Evolutionary conservation across 2,888 invertebrate genomes (phyloP), one percentile per base, ranked within the genome.

Genomic region (Carpatolechia fugitivella): DNA sequence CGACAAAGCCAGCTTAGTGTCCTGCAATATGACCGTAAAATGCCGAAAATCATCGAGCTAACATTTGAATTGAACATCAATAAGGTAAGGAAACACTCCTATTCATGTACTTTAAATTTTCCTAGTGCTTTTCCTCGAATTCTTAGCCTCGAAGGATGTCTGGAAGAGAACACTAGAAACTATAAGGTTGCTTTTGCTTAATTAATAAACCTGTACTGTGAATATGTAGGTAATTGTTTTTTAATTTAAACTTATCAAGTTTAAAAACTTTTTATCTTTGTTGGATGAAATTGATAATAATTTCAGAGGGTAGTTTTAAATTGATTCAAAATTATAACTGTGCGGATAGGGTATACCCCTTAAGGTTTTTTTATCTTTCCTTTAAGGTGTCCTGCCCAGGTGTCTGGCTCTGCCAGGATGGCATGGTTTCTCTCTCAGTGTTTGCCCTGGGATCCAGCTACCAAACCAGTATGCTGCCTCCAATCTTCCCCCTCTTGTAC

Each of bases 341-440:
- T n/a, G n/a, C n/a, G n/a, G n/a, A n/a, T n/a, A n/a, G n/a, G n/a
- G n/a, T n/a, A n/a, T n/a, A n/a, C 1, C 35, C 13, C 1, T n/a
- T 35, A 14, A 38, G 14, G 1, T 38, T 6, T 5, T 36, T 13
- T n/a, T 36, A 4, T 36, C 4, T 13, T 31, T 13, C 14, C 7
- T 69, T 78, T 7, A 65, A 95, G 94, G 92, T 96, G 29, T 93
- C 95, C 55, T 96, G 96, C 77, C 96, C 96, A n/a, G 96, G 96
- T 31, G 96, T 96, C 11, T 96, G 95, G 95, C 83, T 96, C 30
- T 95, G 95, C 70, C 93, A 95, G 59, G 94, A 94, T 78, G 96
- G 96, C n/a, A 92, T 93, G 69, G 91, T 95, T 7, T 94, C 94
- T 6, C 83, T 96, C 24, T 93, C 93, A 60, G 89, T 96, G 35